These are phyloP conservation scores for Thysanoteuthis rhombus DNA, from an alignment of 2,888 invertebrate genomes.

Conservation along the genomic window DNA sequence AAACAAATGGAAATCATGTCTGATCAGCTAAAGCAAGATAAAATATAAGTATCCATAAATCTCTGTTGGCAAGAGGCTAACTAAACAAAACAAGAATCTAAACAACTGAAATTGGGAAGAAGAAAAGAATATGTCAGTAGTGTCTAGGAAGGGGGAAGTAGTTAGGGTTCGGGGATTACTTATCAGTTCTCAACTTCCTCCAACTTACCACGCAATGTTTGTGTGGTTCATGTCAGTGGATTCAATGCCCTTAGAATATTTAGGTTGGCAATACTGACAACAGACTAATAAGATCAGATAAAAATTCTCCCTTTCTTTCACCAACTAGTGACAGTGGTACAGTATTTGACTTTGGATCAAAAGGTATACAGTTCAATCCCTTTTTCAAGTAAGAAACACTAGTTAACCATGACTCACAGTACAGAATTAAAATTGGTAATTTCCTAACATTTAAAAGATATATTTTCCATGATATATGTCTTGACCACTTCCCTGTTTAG, in stretches of 20 bases:
- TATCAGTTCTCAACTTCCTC: neutral
- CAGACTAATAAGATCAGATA: neutral
- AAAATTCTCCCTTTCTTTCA: neutral
- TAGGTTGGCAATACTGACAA: neutral
- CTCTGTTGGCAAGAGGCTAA: neutral
- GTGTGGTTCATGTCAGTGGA: neutral
- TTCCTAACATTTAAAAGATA: too few species aligned
- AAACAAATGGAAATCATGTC: neutral
- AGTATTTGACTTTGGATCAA: neutral
- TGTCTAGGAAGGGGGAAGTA: neutral
- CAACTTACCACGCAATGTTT: neutral
- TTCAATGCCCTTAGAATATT: neutral
- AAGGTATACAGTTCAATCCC: neutral
- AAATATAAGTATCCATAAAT: neutral
- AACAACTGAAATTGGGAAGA: neutral
- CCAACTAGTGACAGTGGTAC: neutral
- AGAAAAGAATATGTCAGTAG: neutral
- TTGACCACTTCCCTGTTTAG: too few species aligned
- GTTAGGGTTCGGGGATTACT: neutral
- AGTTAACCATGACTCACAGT: too few species aligned
- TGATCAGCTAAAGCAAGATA: neutral
- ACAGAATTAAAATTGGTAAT: too few species aligned
- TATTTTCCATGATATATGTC: too few species aligned
- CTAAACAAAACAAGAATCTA: neutral
- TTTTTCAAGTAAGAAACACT: neutral